Conservation (phyloP, 2,888 invertebrate species). For the Ennomos fuscantarius region DNA sequence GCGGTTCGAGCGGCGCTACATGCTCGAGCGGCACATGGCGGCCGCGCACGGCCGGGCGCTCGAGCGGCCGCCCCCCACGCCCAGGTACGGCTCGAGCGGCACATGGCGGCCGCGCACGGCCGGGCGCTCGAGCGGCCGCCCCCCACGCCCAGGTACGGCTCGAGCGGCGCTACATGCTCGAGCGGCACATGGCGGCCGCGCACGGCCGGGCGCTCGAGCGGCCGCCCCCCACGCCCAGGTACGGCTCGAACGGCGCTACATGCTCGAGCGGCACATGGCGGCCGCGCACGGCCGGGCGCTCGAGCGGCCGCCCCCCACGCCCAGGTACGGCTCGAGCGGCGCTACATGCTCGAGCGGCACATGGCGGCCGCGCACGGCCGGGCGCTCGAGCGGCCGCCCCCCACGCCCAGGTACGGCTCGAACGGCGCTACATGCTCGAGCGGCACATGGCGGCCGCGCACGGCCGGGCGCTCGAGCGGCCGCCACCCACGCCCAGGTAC, state of each 20-base stretch:
- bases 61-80: constrained; percentile 77
- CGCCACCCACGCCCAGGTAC: too few relatives aligned
- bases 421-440: constrained; percentile 64
- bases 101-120: constrained; percentile 64
- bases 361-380: constrained; percentile 74
- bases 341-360: constrained; percentile 78
- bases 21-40: constrained; percentile 78
- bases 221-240: too few relatives aligned
- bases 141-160: constrained; percentile 86
- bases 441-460: too few relatives aligned
- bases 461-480: too few relatives aligned
- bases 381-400: constrained; percentile 69
- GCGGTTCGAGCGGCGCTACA: constrained; percentile 73
- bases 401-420: constrained; percentile 79
- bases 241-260: constrained; percentile 85
- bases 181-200: constrained; percentile 88
- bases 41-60: constrained; percentile 72
- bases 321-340: too few relatives aligned
- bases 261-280: constrained; percentile 83
- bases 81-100: constrained; percentile 71
- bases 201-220: constrained; percentile 83
- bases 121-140: constrained; percentile 76
- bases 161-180: too few relatives aligned
- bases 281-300: too few relatives aligned
- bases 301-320: constrained; percentile 46